phyloP scores from a whole-genome alignment of 2,113 vertebrate genomes.

The Apus apus region DNA sequence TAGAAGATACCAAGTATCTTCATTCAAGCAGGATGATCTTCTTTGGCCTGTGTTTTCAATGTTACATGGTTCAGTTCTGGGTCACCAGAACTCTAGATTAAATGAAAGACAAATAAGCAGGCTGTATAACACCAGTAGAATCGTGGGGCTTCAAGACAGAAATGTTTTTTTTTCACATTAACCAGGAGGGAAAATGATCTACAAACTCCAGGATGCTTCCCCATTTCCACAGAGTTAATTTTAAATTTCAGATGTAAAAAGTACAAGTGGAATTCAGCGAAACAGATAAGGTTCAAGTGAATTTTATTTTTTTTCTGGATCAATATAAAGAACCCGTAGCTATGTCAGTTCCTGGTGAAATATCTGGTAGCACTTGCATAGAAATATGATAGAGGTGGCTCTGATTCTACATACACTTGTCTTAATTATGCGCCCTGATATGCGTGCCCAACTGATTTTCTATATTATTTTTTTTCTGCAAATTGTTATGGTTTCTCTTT shows the following conservation, averaged over 20 bases:
- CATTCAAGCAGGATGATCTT: not conserved
- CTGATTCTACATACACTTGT: not conserved
- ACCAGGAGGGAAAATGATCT: not conserved
- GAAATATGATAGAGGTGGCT: not conserved
- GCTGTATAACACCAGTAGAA: not conserved
- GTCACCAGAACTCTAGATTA: not conserved
- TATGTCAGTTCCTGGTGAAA: not conserved
- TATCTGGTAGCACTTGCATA: not conserved
- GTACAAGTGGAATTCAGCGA: not conserved
- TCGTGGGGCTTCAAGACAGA: not conserved
- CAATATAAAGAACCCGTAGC: not conserved
- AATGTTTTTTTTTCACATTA: not conserved
- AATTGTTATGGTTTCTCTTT: not conserved
- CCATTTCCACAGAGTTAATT: not conserved
- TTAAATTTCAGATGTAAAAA: not conserved
- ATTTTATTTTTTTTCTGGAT: not conserved
- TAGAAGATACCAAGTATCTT: not conserved
- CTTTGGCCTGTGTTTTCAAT: accelerated
- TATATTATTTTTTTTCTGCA: not conserved
- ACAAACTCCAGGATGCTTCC: not conserved
- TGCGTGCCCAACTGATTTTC: not conserved
- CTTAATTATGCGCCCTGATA: not conserved
- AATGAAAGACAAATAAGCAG: not conserved
- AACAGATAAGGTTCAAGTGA: not conserved
- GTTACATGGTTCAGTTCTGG: not conserved